Evolutionary conservation across 2,113 vertebrate species (phyloP).

Genomic region (Amphiprion percula): DNA sequence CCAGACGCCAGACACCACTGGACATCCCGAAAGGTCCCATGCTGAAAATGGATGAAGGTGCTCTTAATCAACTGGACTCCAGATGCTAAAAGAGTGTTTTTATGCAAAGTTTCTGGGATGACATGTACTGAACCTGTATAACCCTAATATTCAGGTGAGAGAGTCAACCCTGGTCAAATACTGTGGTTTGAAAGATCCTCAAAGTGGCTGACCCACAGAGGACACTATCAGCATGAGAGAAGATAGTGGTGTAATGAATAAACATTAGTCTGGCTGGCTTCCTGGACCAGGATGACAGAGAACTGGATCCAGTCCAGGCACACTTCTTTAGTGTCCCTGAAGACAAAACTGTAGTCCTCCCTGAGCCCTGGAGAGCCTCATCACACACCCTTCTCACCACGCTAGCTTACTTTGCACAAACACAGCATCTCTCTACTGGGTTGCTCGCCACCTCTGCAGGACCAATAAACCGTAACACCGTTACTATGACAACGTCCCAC

Average conservation of each 20-base stretch:
- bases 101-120: not conserved
- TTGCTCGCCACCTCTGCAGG: constrained; percentile 41
- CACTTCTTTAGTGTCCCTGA: constrained; percentile 6
- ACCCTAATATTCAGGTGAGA: not conserved
- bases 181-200: constrained; percentile 36
- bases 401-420: constrained; percentile 6
- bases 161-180: constrained; percentile 19
- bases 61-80: not conserved
- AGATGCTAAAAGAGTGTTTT: not conserved
- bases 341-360: not conserved
- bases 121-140: not conserved
- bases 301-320: constrained; percentile 34
- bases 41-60: not conserved
- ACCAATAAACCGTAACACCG: constrained; percentile 66
- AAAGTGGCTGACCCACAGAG: constrained; percentile 30
- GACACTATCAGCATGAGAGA: constrained; percentile 10
- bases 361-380: not conserved
- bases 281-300: constrained; percentile 41
- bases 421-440: constrained; percentile 45
- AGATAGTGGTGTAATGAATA: constrained; percentile 32
- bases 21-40: not conserved
- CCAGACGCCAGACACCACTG: no score
- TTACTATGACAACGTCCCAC: constrained; percentile 77
- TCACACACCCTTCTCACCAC: constrained; percentile 36
- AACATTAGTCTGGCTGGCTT: constrained; percentile 42